These are phyloP conservation scores for Charadrius vociferus DNA, from an alignment of 2,113 vertebrate species.

Conservation along the genomic window DNA sequence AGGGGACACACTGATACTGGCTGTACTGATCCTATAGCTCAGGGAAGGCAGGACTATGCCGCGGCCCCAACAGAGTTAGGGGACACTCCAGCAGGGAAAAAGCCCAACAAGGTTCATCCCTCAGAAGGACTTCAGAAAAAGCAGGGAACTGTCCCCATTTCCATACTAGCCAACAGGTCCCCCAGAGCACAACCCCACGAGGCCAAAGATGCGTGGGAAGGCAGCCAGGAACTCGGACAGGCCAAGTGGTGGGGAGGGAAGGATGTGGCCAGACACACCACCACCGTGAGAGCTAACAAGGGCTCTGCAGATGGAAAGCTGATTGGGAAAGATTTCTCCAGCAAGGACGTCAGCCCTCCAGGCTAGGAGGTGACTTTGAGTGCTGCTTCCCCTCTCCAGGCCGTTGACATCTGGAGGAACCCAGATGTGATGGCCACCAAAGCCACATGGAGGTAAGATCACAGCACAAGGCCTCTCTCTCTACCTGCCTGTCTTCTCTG, in stretches of 20 bases:
- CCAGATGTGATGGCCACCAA: not conserved
- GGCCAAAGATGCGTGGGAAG: not conserved
- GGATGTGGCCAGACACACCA: not conserved
- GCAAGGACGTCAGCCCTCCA: not conserved
- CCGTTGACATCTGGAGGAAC: not conserved
- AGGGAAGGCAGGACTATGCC: not conserved
- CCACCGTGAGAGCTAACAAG: not conserved
- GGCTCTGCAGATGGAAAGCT: not conserved
- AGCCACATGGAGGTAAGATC: not conserved
- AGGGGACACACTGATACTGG: not conserved
- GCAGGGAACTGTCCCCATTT: not conserved
- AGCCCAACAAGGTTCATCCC: not conserved
- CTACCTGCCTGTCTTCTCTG: not conserved
- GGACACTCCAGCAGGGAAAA: not conserved
- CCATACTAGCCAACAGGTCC: not conserved
- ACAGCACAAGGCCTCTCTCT: not conserved
- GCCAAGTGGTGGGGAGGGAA: not conserved
- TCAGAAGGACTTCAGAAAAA: not conserved
- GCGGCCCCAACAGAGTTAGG: not conserved
- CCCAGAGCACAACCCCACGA: not conserved
- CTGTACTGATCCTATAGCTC: not conserved
- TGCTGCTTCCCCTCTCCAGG: not conserved
- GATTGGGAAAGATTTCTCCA: not conserved
- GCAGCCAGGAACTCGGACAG: not conserved
- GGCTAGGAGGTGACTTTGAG: not conserved